Percentiles rank a stretch among this genome's conserved stretches.
phyloP scores from a whole-genome alignment of 1,140 invertebrate species.

The Camponotus pennsylvanicus region DNA sequence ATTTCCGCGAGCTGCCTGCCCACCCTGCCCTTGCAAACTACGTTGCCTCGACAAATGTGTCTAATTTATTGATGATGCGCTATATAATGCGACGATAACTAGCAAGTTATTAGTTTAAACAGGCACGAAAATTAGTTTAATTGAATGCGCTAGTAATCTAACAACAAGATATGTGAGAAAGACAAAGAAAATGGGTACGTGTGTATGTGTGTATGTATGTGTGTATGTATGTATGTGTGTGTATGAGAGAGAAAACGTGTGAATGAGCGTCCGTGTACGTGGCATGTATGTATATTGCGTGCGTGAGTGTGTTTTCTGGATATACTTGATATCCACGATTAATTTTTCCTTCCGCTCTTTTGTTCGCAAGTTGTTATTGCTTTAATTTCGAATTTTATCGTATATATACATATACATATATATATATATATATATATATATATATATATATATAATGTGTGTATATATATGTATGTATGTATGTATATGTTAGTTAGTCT shows the following conservation, averaged over 20 bases:
- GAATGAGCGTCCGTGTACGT: conserved; percentile 26
- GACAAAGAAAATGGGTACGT: conserved; percentile 18
- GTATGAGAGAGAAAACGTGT: background rate
- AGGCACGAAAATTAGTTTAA: conserved; percentile 43
- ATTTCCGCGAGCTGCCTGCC: conserved; percentile 72
- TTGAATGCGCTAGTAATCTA: conserved; percentile 39
- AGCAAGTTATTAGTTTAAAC: conserved; percentile 62
- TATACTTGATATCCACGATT: conserved; percentile 10
- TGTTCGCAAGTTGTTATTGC: conserved; percentile 43
- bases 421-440: too few relatives aligned
- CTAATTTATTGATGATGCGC: conserved; percentile 78
- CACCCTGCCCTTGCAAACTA: conserved; percentile 74
- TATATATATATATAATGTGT: too few relatives aligned
- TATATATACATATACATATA: background rate
- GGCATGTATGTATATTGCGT: background rate
- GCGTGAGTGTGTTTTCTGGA: background rate
- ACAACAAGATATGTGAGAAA: conserved; percentile 33
- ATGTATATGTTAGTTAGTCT: background rate
- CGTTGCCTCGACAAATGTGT: conserved; percentile 78
- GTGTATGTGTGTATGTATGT: too few relatives aligned
- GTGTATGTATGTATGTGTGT: too few relatives aligned
- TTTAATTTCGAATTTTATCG: conserved; percentile 44
- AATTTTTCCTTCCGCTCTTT: conserved; percentile 30
- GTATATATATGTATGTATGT: too few relatives aligned
- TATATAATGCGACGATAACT: conserved; percentile 61